Evolutionary conservation across 2,888 invertebrate species (phyloP), one percentile per base, ranked within the genome.

Genomic region (Pristionchus japonicus): DNA sequence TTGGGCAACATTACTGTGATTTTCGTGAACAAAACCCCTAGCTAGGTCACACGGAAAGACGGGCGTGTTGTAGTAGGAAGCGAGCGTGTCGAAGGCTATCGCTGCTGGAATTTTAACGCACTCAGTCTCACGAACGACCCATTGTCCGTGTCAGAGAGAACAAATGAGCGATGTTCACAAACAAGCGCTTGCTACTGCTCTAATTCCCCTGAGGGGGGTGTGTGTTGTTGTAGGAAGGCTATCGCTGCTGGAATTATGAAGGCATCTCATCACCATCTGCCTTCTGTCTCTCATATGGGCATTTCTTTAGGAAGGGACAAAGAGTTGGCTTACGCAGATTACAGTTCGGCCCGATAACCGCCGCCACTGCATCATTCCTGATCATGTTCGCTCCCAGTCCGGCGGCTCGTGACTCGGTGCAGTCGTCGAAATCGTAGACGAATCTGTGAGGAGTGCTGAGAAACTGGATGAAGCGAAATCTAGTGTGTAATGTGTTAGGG

Each of bases 1-100:
- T n/a, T n/a, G 61, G 6, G 27, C 9, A 61, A 15, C 61, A 61
- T 6, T 15, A 27, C 4, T 15, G 23, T 9, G 17, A 61, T n/a
- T 23, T 23, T n/a, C 23, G 61, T 11, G 17, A 61, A 43, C 11
- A 61, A 15, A 23, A 7, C 17, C 86, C 13, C 91, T 90, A 2
- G 91, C 89, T 85, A 91, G 87, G 27, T 91, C 92, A 92, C 92
- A 92, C 37, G 89, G 89, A 27, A 91, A 88, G 67, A 89, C 43
- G 17, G 92, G 92, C 20, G 90, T 27, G 64, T 91, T 89, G 88
- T 90, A 91, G 86, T 88, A 91, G 13, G 89, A 90, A 11, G 90
- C 90, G 40, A 92, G 23, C 4, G 90, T 88, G 31, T 89, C 91
- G 20, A 89, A 90, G 3, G 89, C 88, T 13, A 89, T 31, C 0